Evolutionary conservation across 2,888 invertebrate genomes (phyloP).

Genomic region (Phortica okadai): DNA sequence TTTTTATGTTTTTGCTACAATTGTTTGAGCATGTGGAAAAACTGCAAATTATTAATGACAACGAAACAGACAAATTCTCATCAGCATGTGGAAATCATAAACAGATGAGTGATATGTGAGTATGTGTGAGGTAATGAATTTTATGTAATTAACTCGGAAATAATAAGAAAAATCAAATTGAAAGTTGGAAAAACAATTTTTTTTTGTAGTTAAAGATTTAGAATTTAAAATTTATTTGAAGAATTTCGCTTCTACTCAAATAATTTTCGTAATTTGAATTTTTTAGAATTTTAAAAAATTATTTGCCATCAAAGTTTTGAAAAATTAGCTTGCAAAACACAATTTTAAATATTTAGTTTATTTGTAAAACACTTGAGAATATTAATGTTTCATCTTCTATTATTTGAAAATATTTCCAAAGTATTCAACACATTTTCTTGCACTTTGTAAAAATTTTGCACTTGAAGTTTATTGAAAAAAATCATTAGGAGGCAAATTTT

Average conservation of each 20-base stretch:
- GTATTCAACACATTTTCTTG: constrained; percentile 15
- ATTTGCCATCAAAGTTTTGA: constrained; percentile 12
- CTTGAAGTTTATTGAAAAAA: constrained; percentile 35
- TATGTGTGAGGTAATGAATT: not conserved
- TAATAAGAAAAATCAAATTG: not conserved
- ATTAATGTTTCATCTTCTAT: not conserved
- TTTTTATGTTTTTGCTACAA: constrained; percentile 23
- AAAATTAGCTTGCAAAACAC: not conserved
- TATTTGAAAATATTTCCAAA: constrained; percentile 1
- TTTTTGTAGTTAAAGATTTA: not conserved
- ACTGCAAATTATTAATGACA: constrained; percentile 2
- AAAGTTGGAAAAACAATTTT: not conserved
- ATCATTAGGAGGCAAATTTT: constrained; percentile 8
- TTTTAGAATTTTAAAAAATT: constrained; percentile 7
- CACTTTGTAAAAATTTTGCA: constrained; percentile 34
- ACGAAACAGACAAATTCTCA: not conserved
- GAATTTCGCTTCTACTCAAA: not conserved
- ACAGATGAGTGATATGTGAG: not conserved
- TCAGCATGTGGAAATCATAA: not conserved
- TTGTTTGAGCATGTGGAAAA: constrained; percentile 1
- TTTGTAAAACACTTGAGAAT: not conserved
- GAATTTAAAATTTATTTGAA: constrained; percentile 9
- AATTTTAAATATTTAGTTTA: not conserved
- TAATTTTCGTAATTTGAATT: not conserved
- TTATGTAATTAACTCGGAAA: not conserved